These are phyloP conservation scores for Cyclopterus lumpus DNA, from an alignment of 2,797 vertebrate genomes.

Conservation along the genomic window DNA sequence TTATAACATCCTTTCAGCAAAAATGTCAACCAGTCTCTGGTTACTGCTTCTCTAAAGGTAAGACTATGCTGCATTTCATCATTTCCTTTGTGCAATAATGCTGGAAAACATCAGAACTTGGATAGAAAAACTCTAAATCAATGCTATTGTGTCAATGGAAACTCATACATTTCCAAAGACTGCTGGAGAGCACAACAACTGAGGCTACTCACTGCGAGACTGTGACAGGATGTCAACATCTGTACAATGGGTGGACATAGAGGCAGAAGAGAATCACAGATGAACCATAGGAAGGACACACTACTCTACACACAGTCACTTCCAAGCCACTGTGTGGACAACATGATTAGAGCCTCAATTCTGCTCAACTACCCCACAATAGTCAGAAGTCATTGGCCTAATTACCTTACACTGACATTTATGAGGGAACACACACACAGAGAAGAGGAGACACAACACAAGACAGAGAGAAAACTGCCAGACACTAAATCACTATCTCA, in stretches of 20 bases:
- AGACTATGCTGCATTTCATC: not conserved
- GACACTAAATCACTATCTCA: conserved; percentile 68
- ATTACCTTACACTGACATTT: conserved; percentile 63
- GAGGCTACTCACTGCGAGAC: conserved; percentile 5
- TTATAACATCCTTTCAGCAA: not conserved
- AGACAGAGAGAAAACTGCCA: conserved; percentile 39
- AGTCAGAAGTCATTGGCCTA: conserved; percentile 63
- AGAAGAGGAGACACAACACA: conserved; percentile 13
- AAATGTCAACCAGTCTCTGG: not conserved
- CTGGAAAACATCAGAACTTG: conserved; percentile 34
- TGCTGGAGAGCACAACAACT: conserved; percentile 18
- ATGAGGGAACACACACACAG: conserved; percentile 44
- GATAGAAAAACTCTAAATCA: conserved; percentile 18
- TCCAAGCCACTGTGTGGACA: conserved; percentile 30
- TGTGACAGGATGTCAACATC: conserved; percentile 16
- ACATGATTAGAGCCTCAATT: conserved; percentile 46
- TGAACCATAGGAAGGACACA: conserved; percentile 16
- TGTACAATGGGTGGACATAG: conserved; percentile 24
- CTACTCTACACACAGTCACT: conserved; percentile 6
- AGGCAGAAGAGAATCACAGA: conserved; percentile 8
- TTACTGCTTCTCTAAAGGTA: not conserved
- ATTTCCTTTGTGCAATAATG: conserved; percentile 8
- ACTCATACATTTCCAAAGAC: conserved; percentile 40
- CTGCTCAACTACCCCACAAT: conserved; percentile 51
- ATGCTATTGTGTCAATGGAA: conserved; percentile 26